These are phyloP conservation scores for Denticeps clupeoides DNA, from an alignment of 2,797 vertebrate genomes.

Conservation along the genomic window DNA sequence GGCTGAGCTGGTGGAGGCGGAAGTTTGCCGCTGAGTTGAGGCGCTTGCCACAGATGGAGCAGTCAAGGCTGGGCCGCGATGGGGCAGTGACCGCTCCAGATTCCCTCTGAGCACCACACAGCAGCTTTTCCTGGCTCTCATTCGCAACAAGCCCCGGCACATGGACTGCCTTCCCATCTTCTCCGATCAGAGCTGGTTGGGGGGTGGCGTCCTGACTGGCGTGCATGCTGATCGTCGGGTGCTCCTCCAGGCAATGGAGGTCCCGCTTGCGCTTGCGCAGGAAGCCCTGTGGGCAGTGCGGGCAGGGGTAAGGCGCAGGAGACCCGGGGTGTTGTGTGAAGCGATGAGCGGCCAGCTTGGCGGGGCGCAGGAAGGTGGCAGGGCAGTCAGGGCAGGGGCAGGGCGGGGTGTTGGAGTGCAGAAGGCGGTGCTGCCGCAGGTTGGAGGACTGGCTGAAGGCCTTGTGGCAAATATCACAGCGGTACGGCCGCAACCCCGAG, in stretches of 20 bases:
- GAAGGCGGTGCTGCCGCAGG: constrained; percentile 75
- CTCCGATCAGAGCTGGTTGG: too few relatives aligned
- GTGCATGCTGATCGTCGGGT: constrained; percentile 24
- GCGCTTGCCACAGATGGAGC: constrained; percentile 64
- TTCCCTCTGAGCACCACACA: not conserved
- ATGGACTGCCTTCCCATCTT: too few relatives aligned
- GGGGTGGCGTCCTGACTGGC: too few relatives aligned
- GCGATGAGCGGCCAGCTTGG: constrained; percentile 60
- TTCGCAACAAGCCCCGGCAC: too few relatives aligned
- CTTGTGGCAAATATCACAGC: constrained; percentile 73
- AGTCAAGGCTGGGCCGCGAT: constrained; percentile 45
- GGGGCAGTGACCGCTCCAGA: not conserved
- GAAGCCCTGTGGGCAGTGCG: constrained; percentile 58
- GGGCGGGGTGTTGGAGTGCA: constrained; percentile 52
- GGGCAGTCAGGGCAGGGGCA: constrained; percentile 63
- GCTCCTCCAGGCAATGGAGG: constrained; percentile 51
- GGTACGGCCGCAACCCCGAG: constrained; percentile 74
- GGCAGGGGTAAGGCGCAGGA: constrained; percentile 61
- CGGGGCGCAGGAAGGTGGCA: constrained; percentile 55
- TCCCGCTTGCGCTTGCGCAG: constrained; percentile 54
- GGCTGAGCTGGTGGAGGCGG: constrained; percentile 63
- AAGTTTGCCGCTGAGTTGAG: constrained; percentile 68
- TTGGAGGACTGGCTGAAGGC: constrained; percentile 84
- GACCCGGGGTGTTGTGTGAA: constrained; percentile 58
- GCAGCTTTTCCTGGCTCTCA: too few relatives aligned